These are phyloP conservation scores for Panagrolaimus sp. DNA, from an alignment of 1,140 invertebrate genomes.

Conservation along the genomic window DNA sequence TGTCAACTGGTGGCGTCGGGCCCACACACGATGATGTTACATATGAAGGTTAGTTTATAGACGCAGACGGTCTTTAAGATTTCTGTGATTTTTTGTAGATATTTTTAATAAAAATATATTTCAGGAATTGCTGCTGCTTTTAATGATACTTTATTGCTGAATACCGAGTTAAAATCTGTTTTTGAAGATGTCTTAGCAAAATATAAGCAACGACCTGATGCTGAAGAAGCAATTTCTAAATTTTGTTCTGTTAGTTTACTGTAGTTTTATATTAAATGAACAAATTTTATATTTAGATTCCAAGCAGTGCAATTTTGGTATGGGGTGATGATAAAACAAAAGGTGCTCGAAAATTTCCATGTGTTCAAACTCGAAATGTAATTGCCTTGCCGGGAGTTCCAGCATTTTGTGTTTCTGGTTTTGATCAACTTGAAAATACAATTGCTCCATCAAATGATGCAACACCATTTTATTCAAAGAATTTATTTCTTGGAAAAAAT, in stretches of 20 bases:
- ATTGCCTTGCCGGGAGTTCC: slow-evolving; percentile 75
- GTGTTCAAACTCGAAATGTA: slow-evolving; percentile 70
- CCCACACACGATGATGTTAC: slow-evolving; percentile 80
- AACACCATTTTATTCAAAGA: slow-evolving; percentile 59
- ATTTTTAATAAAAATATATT: no score
- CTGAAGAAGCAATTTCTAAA: slow-evolving; percentile 61
- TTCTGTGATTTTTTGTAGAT: no score
- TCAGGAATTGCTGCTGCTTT: slow-evolving; percentile 71
- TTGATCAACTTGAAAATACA: slow-evolving; percentile 61
- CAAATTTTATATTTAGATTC: no score
- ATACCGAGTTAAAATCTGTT: slow-evolving; percentile 67
- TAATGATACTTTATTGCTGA: slow-evolving; percentile 64
- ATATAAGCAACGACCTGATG: slow-evolving; percentile 52
- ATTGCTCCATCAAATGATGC: slow-evolving; percentile 55
- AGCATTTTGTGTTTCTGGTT: slow-evolving; percentile 66
- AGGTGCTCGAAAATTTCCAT: slow-evolving; percentile 64
- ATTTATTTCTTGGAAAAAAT: slow-evolving; percentile 64
- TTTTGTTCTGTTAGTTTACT: slow-evolving; percentile 43
- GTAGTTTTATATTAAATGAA: no score
- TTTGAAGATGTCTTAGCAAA: slow-evolving; percentile 61
- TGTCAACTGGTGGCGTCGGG: slow-evolving; percentile 76
- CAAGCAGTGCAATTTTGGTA: slow-evolving; percentile 58
- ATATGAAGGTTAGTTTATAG: slow-evolving; percentile 67
- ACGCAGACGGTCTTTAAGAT: no score
- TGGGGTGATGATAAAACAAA: slow-evolving; percentile 56